Conservation (phyloP, 2,797 vertebrate species). For the Notolabrus celidotus region DNA sequence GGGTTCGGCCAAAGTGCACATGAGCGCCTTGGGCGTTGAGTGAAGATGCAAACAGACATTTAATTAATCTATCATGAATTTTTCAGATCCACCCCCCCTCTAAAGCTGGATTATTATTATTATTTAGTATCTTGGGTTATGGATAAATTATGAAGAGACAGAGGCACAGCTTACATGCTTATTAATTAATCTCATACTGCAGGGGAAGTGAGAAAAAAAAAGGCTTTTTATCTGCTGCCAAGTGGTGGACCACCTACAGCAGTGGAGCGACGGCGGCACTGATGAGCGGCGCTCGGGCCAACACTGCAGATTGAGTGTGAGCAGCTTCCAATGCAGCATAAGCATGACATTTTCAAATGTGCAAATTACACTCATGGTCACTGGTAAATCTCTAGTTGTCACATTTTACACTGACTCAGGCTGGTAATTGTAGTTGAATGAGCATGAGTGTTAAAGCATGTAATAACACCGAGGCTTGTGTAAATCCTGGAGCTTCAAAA, state of each 20-base stretch:
- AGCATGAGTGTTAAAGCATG: conserved; percentile 8
- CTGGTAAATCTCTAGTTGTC: conserved; percentile 14
- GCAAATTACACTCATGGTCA: conserved; percentile 8
- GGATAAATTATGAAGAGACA: conserved; percentile 84
- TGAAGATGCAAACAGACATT: conserved; percentile 77
- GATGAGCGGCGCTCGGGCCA: conserved; percentile 53
- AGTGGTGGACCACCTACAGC: conserved; percentile 78
- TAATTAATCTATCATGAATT: conserved; percentile 81
- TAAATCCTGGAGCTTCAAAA: not conserved
- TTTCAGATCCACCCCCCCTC: conserved; percentile 74
- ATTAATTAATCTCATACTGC: conserved; percentile 85
- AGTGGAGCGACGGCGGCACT: conserved; percentile 55
- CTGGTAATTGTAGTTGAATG: not conserved
- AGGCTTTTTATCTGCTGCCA: conserved; percentile 83
- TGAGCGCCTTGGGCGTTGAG: conserved; percentile 65
- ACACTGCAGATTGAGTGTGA: conserved; percentile 44
- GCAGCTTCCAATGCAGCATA: conserved; percentile 51
- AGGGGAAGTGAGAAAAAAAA: conserved; percentile 65
- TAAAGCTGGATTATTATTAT: conserved; percentile 80
- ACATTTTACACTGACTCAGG: conserved; percentile 9
- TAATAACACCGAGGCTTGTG: conserved; percentile 4
- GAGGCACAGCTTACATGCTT: conserved; percentile 80
- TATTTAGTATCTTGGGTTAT: conserved; percentile 82
- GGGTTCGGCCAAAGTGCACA: conserved; percentile 81
- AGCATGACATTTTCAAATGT: conserved; percentile 22